Conservation (phyloP, 1,140 invertebrate species). For the Diprion similis region DNA sequence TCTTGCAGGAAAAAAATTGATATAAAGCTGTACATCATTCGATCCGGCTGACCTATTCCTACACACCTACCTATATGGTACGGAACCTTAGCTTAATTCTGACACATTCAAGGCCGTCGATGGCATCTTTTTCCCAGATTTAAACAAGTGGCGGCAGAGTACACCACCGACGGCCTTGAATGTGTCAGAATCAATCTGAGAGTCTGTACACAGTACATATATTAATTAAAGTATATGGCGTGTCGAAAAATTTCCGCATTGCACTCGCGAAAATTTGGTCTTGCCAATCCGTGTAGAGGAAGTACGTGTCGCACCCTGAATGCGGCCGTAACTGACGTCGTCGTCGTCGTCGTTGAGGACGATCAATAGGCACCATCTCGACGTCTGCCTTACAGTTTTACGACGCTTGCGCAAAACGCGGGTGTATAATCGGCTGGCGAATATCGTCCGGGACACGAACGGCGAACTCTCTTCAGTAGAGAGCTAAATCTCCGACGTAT, state of each 20-base stretch:
- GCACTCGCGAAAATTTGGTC: slow-evolving; percentile 13
- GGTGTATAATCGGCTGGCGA: slow-evolving; percentile 16
- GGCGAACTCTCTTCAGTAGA: slow-evolving; percentile 28
- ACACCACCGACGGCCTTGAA: too few species aligned
- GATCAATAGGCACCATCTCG: slow-evolving; percentile 34
- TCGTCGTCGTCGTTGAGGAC: slow-evolving; percentile 6
- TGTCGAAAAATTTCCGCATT: slow-evolving; percentile 16
- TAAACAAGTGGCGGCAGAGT: too few species aligned
- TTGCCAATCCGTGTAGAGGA: slow-evolving; percentile 9
- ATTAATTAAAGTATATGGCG: too few species aligned
- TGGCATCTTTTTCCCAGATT: too few species aligned
- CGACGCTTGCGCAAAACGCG: slow-evolving; percentile 25
- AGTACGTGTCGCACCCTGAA: slow-evolving; percentile 9
- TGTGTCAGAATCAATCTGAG: too few species aligned
- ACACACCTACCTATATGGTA: too few species aligned
- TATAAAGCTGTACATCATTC: too few species aligned
- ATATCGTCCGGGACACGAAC: slow-evolving; percentile 31
- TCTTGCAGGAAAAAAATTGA: too few species aligned
- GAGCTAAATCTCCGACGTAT: slow-evolving; percentile 26
- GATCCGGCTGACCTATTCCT: too few species aligned
- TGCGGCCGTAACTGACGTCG: slow-evolving; percentile 14
- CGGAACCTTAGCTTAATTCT: too few species aligned
- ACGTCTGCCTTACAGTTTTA: background rate
- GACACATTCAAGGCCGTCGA: too few species aligned
- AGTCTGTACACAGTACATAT: too few species aligned